Percentiles rank a stretch among this genome's conserved stretches.
These are phyloP conservation scores for Cerastoderma edule DNA, from an alignment of 2,888 invertebrate species.

Conservation along the genomic window DNA sequence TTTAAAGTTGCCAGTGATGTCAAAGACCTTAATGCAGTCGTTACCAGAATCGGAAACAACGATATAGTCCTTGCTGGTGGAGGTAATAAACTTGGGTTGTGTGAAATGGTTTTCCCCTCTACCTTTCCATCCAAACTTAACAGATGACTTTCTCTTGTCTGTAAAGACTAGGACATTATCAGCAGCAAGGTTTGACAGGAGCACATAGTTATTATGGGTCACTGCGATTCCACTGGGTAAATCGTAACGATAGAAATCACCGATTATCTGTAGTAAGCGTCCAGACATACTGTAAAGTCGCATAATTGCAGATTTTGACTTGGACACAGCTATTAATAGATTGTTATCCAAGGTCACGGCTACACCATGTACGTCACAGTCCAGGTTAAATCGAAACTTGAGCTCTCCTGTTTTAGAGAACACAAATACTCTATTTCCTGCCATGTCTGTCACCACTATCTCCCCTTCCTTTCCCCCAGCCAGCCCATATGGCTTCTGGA, in stretches of 20 bases:
- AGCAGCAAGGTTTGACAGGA: slow-evolving; percentile 71
- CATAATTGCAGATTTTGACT: slow-evolving; percentile 71
- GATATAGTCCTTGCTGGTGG: slow-evolving; percentile 74
- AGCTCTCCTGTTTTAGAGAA: slow-evolving; percentile 71
- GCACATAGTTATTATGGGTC: slow-evolving; percentile 64
- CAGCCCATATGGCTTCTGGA: slow-evolving; percentile 75
- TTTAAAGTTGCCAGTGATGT: slow-evolving; percentile 73
- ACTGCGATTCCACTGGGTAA: slow-evolving; percentile 73
- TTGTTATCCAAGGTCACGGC: slow-evolving; percentile 68
- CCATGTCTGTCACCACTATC: slow-evolving; percentile 73
- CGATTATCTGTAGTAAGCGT: slow-evolving; percentile 64
- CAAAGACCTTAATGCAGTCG: slow-evolving; percentile 75
- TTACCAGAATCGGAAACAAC: slow-evolving; percentile 77
- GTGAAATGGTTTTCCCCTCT: slow-evolving; percentile 73
- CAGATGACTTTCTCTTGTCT: slow-evolving; percentile 71
- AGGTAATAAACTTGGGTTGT: slow-evolving; percentile 72
- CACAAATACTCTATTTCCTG: slow-evolving; percentile 75
- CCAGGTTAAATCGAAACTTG: slow-evolving; percentile 58
- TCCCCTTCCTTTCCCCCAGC: slow-evolving; percentile 72
- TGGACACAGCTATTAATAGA: slow-evolving; percentile 71
- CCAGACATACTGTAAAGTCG: slow-evolving; percentile 68
- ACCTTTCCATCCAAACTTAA: slow-evolving; percentile 78
- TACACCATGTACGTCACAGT: slow-evolving; percentile 72
- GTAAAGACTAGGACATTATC: slow-evolving; percentile 74
- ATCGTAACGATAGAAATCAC: slow-evolving; percentile 73